Base-by-base conservation (phyloP, 1,140 invertebrate genomes). In the Triops longicaudatus region DNA sequence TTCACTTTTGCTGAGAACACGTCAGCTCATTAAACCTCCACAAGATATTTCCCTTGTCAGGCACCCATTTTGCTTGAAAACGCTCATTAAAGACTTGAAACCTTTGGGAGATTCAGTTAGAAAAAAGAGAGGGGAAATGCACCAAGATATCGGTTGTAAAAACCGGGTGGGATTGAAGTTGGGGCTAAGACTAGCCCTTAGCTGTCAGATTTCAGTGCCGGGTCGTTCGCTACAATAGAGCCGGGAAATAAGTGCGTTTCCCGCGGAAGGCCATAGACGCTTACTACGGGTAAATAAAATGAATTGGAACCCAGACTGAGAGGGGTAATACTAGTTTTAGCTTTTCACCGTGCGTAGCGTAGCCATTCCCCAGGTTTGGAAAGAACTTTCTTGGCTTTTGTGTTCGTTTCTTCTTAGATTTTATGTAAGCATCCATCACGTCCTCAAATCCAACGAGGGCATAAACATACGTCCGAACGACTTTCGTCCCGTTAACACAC, bases 401-500 rank as follows among this genome's bases (percentile, higher is more conserved):
- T 63, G 50, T 22, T 63, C 50, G 10, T 63, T 63, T 63, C 17
- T 14, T 10, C 0, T 14, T 17, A 22, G 50, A 7, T 63, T 63
- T 63, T 63, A 63, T 17, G 9, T 10, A 63, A 63, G 50, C 50
- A 63, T 63, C 50, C 50, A 63, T 63, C 50, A 63, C 50, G 50
- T 63, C 50, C 17, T 63, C 10, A 63, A 63, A 63, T 63, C 50
- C 50, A 22, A 63, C 50, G 50, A 63, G 50, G 50, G 22, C 50
- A 63, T 63, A 63, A 63, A 63, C 50, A 63, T 63, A 63, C 17
- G 50, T 63, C 50, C 50, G 22, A 63, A 63, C 50, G 50, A 63
- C 50, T 63, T 63, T 63, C 50, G 50, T 63, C 50, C 50, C 50
- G 50, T 63, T 63, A 63, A 63, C 50, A 63, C 50, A 63, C 50